Conservation (phyloP, 2,888 invertebrate species). For the Camponotus fellah region DNA sequence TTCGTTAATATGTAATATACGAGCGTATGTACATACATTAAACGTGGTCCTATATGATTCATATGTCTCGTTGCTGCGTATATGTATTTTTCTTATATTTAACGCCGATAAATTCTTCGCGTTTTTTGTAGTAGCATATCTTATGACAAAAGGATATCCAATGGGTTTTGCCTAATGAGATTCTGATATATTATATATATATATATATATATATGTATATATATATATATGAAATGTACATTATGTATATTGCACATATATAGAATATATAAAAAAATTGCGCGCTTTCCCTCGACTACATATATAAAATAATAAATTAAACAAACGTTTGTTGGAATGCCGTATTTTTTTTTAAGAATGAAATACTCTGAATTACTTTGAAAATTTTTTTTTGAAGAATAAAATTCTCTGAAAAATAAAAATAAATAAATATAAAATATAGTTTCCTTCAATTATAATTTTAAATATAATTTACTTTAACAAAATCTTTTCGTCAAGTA, state of each 20-base stretch:
- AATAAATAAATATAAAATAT: background rate
- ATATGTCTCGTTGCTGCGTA: conserved; percentile 83
- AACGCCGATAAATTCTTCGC: conserved; percentile 59
- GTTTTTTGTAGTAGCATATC: conserved; percentile 31
- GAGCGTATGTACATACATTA: conserved; percentile 80
- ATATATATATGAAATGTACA: conserved; percentile 43
- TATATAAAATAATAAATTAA: background rate
- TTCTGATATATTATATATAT: conserved; percentile 35
- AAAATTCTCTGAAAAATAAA: background rate
- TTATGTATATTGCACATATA: conserved; percentile 40
- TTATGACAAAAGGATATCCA: conserved; percentile 59
- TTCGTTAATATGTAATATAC: conserved; percentile 65
- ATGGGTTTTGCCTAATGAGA: conserved; percentile 35
- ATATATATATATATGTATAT: background rate
- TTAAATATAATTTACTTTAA: background rate
- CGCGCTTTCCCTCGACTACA: background rate
- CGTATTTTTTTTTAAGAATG: background rate
- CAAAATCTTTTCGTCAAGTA: background rate
- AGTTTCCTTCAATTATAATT: background rate
- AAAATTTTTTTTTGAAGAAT: background rate
- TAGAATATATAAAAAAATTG: conserved; percentile 33
- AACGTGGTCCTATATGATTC: conserved; percentile 83
- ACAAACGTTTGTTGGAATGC: background rate
- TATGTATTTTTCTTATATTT: conserved; percentile 68
- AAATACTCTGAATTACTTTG: background rate